Evolutionary conservation across 2,888 invertebrate species (phyloP).

Genomic region (Salticus scenicus): DNA sequence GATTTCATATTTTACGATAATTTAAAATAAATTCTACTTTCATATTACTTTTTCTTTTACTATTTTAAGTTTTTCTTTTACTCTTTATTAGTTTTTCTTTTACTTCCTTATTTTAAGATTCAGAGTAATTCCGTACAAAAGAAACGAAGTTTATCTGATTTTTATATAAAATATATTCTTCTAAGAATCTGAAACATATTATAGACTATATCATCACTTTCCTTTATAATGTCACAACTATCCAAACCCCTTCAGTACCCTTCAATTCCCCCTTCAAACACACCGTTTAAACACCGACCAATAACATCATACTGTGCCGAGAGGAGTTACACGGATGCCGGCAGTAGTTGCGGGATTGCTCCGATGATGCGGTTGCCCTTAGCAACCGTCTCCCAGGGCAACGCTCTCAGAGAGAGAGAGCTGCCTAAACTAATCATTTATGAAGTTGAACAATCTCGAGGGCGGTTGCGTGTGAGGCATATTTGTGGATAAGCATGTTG

Average conservation of each 20-base stretch:
- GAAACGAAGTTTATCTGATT: too few relatives aligned
- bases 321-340: slow-evolving; percentile 50
- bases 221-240: neutral
- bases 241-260: neutral
- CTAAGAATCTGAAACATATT: too few relatives aligned
- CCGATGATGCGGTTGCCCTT: slow-evolving; percentile 54
- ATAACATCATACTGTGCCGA: slow-evolving; percentile 12
- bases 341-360: slow-evolving; percentile 37
- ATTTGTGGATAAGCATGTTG: neutral
- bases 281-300: slow-evolving; percentile 19
- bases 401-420: slow-evolving; percentile 29
- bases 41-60: too few relatives aligned
- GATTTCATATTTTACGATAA: too few relatives aligned
- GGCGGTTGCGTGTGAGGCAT: slow-evolving; percentile 50
- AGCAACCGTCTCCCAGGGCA: slow-evolving; percentile 57
- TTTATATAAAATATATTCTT: too few relatives aligned
- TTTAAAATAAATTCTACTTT: too few relatives aligned
- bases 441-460: slow-evolving; percentile 63
- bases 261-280: neutral
- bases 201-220: slow-evolving; percentile 20
- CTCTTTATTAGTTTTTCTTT: too few relatives aligned
- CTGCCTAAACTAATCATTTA: slow-evolving; percentile 66
- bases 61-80: too few relatives aligned
- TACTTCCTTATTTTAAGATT: too few relatives aligned
- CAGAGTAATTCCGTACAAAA: too few relatives aligned